Evolutionary conservation across 2,888 invertebrate genomes (phyloP), one percentile per base, ranked within the genome.

Genomic region (Antitype chi): DNA sequence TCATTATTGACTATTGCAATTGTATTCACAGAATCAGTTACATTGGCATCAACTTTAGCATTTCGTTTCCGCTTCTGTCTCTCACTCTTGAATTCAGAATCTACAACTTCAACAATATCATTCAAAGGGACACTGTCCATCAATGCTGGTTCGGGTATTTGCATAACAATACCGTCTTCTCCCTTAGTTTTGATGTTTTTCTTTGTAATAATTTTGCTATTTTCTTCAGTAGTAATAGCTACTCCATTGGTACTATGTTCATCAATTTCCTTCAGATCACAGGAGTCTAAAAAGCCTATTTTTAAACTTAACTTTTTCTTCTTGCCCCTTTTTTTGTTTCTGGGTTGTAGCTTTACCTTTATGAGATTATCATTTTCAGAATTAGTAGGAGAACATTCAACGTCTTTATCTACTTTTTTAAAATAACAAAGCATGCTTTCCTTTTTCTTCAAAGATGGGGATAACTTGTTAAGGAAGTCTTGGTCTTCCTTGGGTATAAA

Each of bases 351-450:
- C 88, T 96, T 95, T 0, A 95, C 94, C 91, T 95, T 96, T 63
- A 95, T 94, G 62, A 87, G 69, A 77, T 89, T 88, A 76, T 91
- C 88, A 84, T 88, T 90, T 78, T 93, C 91, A 81, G 82, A 80
- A 81, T 89, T 88, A 72, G 87, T 87, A 69, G 84, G 62, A 32
- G 80, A 67, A 55, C 55, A 64, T 28, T 91, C 91, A 53, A 86
- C 43, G 3, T 94, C 93, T 86, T 95, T 97, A 70, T 95, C 93
- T 71, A 97, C 84, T 92, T 97, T 97, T 80, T 96, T 94, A 89
- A 97, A 97, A 90, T 97, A 97, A 78, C 97, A 97, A 32, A 97
- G 91, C 92, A 97, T 95, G 86, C 97, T 97, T 90, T 97, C 97
- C 52, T 97, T 96, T 87, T 97, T 97, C 88, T 95, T 97, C 1